These are phyloP conservation scores for Apis dorsata DNA, from an alignment of 1,140 invertebrate genomes.

Conservation along the genomic window DNA sequence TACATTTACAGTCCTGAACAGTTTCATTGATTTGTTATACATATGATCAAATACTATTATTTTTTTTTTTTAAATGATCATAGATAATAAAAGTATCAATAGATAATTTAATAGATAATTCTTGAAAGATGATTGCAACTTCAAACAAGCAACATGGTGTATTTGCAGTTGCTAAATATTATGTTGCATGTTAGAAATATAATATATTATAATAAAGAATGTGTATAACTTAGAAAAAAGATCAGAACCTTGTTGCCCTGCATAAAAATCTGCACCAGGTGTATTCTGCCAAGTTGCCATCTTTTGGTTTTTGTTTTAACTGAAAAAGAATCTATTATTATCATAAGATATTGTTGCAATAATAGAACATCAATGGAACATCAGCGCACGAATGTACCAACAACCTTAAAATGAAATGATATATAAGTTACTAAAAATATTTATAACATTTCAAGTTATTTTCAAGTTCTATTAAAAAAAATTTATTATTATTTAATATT, in stretches of 20 bases:
- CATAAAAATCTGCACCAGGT: conserved; percentile 74
- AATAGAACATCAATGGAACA: conserved; percentile 29
- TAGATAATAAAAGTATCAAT: not conserved
- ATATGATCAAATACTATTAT: not conserved
- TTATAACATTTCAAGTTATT: not conserved
- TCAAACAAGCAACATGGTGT: conserved; percentile 39
- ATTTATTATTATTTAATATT: not conserved
- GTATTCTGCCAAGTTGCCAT: conserved; percentile 76
- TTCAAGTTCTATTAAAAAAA: not conserved
- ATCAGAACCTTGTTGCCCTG: conserved; percentile 76
- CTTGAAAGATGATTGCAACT: conserved; percentile 16
- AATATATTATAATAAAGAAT: conserved; percentile 27
- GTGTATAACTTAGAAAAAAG: conserved; percentile 57
- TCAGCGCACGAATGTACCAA: conserved; percentile 37
- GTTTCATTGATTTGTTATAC: not conserved
- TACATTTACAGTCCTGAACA: not conserved
- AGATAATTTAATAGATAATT: not conserved
- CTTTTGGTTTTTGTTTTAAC: conserved; percentile 68
- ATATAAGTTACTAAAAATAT: conserved; percentile 12
- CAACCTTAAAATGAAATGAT: conserved; percentile 36
- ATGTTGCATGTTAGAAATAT: not conserved
- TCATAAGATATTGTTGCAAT: conserved; percentile 25
- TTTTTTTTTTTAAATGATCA: not conserved
- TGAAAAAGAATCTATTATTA: conserved; percentile 75
- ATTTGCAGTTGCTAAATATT: conserved; percentile 24